A percentile compares a stretch with the other conserved stretches of the same genome.
These are phyloP conservation scores for Ypsolopha scabrella DNA, from an alignment of 2,888 invertebrate genomes.

Conservation along the genomic window DNA sequence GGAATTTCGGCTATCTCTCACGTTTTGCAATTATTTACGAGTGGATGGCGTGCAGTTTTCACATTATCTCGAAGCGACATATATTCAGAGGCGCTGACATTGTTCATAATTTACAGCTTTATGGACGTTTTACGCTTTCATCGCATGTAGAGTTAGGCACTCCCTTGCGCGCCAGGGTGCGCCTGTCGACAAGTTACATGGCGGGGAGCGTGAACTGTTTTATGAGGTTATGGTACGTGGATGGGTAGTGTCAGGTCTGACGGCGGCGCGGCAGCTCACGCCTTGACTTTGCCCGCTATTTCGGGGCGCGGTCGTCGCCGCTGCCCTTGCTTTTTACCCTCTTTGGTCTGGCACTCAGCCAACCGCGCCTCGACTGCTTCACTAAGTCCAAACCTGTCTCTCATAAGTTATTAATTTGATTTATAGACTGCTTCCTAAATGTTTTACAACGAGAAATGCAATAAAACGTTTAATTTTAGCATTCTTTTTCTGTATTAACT, in stretches of 20 bases:
- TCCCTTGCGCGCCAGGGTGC: not conserved
- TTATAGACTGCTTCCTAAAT: not conserved
- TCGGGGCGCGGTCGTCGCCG: conserved; percentile 57
- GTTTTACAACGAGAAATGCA: too few relatives aligned
- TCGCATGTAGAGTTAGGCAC: conserved; percentile 1
- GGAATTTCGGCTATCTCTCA: not conserved
- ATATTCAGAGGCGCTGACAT: not conserved
- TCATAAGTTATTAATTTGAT: conserved; percentile 3
- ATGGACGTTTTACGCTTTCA: not conserved
- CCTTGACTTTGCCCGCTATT: conserved; percentile 68
- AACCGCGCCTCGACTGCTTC: conserved; percentile 44
- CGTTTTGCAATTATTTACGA: not conserved
- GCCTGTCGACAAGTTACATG: not conserved
- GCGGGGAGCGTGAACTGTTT: not conserved
- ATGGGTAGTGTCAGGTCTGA: not conserved
- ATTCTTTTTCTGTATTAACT: too few relatives aligned
- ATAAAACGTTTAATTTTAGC: too few relatives aligned
- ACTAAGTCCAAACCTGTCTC: conserved; percentile 19
- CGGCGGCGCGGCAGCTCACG: conserved; percentile 30
- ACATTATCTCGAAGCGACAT: conserved; percentile 12
- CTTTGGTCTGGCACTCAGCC: conserved; percentile 60
- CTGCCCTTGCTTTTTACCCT: conserved; percentile 63
- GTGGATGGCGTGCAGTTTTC: conserved; percentile 15
- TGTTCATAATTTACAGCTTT: not conserved
- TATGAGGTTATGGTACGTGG: not conserved